Base-by-base conservation (phyloP, 2,888 invertebrate genomes). In the Itoplectis maculator region DNA sequence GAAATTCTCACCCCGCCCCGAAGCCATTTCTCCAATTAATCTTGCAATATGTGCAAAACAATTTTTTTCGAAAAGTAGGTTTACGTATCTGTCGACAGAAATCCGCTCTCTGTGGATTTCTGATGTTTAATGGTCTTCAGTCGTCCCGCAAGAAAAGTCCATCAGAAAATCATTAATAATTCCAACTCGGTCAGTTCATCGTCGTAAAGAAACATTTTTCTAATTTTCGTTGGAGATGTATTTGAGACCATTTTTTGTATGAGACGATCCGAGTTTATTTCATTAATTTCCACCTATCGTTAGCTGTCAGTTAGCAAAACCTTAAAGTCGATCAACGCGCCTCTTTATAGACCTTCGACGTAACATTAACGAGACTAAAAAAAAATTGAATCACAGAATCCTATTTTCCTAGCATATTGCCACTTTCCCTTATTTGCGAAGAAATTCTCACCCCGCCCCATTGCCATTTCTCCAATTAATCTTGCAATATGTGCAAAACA, bases 131-230 rank as follows among this genome's bases (percentile, higher is more conserved):
- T 75, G 79, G 69, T 79, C 51, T 68, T 56, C 47, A 1, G 0
- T 51, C 20, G 45, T 3, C 3, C 9, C 5, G 3, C n/a, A n/a
- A n/a, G 15, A 18, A 51, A 73, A 69, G 76, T 76, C 75, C 83
- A 83, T 84, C 49, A 59, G 73, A 84, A 69, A 69, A 83, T 84
- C 84, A 83, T 84, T 84, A 69, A 81, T 84, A 84, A 81, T 73
- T n/a, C 68, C 23, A 59, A 63, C 45, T 65, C 74, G 82, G 82
- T 82, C 79, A 79, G 75, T 72, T 75, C 70, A 59, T 77, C 69
- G 79, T 51, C 40, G 3, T 29, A 29, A 5, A 29, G 29, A 2
- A 29, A 29, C 3, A 3, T 29, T 29, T 29, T n/a, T n/a, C n/a
- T n/a, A n/a, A 5, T 29, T 29, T 29, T 29, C 29, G 5, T 29